These are phyloP conservation scores for Phodopus roborovskii DNA, from an alignment of 2,113 vertebrate genomes.

Conservation along the genomic window DNA sequence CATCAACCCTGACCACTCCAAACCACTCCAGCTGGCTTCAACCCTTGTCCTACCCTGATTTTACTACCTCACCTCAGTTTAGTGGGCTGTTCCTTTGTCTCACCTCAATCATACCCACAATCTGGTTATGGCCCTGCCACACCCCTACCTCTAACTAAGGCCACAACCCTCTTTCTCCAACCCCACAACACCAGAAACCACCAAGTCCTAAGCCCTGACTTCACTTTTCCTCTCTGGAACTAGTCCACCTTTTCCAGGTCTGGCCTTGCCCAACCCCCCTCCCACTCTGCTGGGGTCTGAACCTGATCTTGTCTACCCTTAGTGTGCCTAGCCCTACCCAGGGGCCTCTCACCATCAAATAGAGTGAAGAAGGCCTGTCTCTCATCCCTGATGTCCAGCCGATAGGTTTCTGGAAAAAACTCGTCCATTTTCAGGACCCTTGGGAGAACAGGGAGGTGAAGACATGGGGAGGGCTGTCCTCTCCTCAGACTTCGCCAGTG, in stretches of 20 bases:
- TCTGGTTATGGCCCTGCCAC: background rate
- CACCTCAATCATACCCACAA: background rate
- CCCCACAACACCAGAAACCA: background rate
- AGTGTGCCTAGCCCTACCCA: background rate
- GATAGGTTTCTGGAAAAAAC: constrained; percentile 92
- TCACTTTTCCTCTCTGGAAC: background rate
- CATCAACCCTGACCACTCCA: background rate
- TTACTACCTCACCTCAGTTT: too few relatives aligned
- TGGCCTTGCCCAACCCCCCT: background rate
- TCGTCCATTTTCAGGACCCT: constrained; percentile 90
- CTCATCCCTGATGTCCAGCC: constrained; percentile 90
- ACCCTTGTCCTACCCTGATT: background rate
- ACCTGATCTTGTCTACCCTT: background rate
- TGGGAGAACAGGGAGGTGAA: constrained; percentile 63
- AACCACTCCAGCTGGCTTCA: background rate
- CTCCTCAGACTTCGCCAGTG: background rate
- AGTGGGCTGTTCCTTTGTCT: background rate
- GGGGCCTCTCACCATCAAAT: constrained; percentile 86
- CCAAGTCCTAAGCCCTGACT: background rate
- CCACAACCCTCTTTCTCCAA: background rate
- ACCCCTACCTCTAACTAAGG: background rate
- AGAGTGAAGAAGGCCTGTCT: constrained; percentile 89
- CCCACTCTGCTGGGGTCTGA: background rate
- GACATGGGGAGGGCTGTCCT: background rate
- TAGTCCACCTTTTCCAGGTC: background rate